Evolutionary conservation across 2,888 invertebrate species (phyloP).

Genomic region (Dioctria linearis): DNA sequence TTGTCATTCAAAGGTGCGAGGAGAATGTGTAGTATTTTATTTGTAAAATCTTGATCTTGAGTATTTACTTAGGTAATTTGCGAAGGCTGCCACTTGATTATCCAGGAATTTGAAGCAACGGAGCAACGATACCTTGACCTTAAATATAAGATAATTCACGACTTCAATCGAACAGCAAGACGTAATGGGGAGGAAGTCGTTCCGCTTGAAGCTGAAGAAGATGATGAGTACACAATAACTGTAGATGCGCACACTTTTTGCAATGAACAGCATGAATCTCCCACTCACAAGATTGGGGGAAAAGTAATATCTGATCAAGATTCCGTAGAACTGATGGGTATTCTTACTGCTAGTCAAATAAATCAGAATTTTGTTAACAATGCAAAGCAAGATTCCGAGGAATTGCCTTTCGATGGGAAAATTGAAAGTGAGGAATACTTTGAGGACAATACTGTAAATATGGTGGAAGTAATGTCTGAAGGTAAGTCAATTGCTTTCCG

Average conservation of each 20-base stretch:
- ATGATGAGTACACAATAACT: constrained; percentile 57
- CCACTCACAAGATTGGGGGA: constrained; percentile 59
- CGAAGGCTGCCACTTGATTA: constrained; percentile 78
- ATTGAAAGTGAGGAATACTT: constrained; percentile 54
- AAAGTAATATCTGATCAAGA: constrained; percentile 50
- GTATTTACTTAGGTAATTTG: constrained; percentile 73
- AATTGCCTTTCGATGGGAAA: constrained; percentile 7
- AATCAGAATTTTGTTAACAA: constrained; percentile 18
- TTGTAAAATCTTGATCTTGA: neutral
- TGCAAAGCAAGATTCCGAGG: neutral
- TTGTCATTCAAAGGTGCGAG: constrained; percentile 29
- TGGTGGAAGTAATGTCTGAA: constrained; percentile 58
- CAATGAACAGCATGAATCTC: constrained; percentile 52
- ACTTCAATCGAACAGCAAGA: constrained; percentile 71
- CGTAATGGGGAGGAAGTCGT: constrained; percentile 62
- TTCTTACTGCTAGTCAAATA: neutral
- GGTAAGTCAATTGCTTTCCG: constrained; percentile 36
- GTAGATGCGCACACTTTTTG: constrained; percentile 56
- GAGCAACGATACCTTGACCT: constrained; percentile 73
- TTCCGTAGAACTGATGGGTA: neutral
- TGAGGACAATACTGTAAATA: constrained; percentile 55
- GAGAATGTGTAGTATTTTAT: neutral
- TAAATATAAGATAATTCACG: constrained; percentile 73
- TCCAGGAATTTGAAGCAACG: constrained; percentile 77
- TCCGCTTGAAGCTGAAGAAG: constrained; percentile 59